These are phyloP conservation scores for Anguilla pacifica DNA, from an alignment of 2,797 vertebrate genomes.

Conservation along the genomic window DNA sequence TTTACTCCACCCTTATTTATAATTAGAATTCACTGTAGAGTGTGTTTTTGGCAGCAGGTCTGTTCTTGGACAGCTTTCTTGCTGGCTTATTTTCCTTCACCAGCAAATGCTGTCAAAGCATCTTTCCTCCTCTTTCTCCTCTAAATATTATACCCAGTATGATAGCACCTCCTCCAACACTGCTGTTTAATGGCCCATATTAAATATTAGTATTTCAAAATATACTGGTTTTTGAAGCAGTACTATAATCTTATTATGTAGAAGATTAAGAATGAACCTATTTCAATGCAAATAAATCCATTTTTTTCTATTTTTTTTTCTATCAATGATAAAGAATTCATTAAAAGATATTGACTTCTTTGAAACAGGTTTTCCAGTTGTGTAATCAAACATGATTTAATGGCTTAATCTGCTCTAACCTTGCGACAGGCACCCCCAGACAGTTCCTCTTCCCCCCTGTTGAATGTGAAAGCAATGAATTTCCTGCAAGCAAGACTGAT, in stretches of 20 bases:
- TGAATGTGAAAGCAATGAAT: slow-evolving; percentile 8
- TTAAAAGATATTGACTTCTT: slow-evolving; percentile 40
- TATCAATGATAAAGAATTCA: slow-evolving; percentile 41
- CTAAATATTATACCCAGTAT: not conserved
- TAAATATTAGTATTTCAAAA: not conserved
- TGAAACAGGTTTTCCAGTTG: slow-evolving; percentile 37
- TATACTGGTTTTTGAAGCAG: slow-evolving; percentile 25
- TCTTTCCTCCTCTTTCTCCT: not conserved
- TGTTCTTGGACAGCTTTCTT: not conserved
- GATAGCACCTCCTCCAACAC: slow-evolving; percentile 30
- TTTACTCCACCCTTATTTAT: not conserved
- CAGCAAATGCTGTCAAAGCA: not conserved
- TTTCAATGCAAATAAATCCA: slow-evolving; percentile 42
- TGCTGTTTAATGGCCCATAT: slow-evolving; percentile 6
- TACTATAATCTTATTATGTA: slow-evolving; percentile 25
- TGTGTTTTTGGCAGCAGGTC: not conserved
- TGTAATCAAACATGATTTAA: slow-evolving; percentile 46
- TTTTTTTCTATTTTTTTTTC: not conserved
- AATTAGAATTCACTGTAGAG: not conserved
- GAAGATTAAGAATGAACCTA: slow-evolving; percentile 30
- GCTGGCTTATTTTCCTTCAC: not conserved
- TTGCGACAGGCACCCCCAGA: slow-evolving; percentile 21
- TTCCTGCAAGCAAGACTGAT: slow-evolving; percentile 1
- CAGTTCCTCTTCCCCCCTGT: not conserved
- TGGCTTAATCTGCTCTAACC: slow-evolving; percentile 36